Evolutionary conservation across 1,140 invertebrate genomes (phyloP).

Genomic region (Penaeus chinensis): DNA sequence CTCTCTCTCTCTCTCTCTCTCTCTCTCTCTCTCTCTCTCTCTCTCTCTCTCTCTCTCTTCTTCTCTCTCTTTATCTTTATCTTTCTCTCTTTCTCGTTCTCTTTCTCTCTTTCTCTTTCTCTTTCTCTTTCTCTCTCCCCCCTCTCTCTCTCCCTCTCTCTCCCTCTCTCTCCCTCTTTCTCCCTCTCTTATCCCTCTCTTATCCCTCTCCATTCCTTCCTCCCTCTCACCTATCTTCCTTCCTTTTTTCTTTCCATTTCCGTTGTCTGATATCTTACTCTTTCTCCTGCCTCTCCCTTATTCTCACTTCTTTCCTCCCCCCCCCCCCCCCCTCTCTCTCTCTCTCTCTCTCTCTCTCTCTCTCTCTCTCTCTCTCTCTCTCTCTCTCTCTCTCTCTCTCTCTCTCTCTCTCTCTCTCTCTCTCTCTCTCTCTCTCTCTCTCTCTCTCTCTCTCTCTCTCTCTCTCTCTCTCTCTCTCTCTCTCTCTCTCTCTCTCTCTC

Average conservation of each 20-base stretch:
- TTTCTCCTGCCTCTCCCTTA: not conserved
- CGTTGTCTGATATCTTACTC: not conserved
- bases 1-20: not conserved
- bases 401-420: not conserved
- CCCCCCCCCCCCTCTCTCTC: not conserved
- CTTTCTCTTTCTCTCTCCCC: not conserved
- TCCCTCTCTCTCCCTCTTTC: not conserved
- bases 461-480: not conserved
- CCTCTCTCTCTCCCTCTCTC: too few relatives aligned
- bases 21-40: not conserved
- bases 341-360: constrained; percentile 7
- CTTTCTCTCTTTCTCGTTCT: too few relatives aligned
- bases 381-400: not conserved
- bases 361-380: not conserved
- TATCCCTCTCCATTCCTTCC: not conserved
- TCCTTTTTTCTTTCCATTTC: not conserved
- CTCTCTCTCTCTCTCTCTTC: not conserved
- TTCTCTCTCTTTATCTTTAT: not conserved
- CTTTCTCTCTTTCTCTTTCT: not conserved
- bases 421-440: constrained; percentile 1
- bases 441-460: not conserved
- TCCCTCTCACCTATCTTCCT: not conserved
- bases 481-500: not conserved
- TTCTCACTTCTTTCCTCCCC: not conserved
- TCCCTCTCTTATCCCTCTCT: not conserved